Evolutionary conservation across 2,797 vertebrate species (phyloP).

Genomic region (Macroramphosus scolopax): DNA sequence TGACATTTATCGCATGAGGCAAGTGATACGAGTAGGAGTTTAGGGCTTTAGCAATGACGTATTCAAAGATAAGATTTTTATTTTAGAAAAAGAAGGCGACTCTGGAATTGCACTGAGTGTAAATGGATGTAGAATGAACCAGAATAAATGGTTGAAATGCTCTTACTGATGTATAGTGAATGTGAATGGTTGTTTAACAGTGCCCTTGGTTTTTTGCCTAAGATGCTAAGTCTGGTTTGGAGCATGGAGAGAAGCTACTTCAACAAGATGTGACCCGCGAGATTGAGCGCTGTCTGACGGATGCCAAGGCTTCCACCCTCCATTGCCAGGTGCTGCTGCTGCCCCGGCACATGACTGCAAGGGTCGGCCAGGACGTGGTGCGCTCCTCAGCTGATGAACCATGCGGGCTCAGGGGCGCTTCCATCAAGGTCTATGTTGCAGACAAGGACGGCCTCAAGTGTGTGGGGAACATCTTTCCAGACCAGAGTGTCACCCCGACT

Average conservation of each 20-base stretch:
- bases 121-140: too few species aligned
- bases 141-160: too few species aligned
- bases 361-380: conserved; percentile 68
- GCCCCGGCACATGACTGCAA: conserved; percentile 66
- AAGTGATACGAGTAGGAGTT: too few species aligned
- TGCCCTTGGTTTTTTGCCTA: too few species aligned
- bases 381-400: conserved; percentile 69
- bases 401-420: conserved; percentile 77
- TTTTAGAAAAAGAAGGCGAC: too few species aligned
- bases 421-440: conserved; percentile 71
- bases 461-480: conserved; percentile 60
- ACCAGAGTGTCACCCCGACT: conserved; percentile 70
- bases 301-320: conserved; percentile 71
- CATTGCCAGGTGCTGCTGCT: conserved; percentile 75
- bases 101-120: too few species aligned
- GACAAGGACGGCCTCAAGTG: conserved; percentile 52
- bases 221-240: too few species aligned
- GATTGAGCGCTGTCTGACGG: conserved; percentile 70
- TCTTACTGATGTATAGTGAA: too few species aligned
- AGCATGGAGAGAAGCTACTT: conserved; percentile 55
- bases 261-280: conserved; percentile 63
- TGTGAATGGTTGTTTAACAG: too few species aligned
- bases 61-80: too few species aligned
- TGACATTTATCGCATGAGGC: too few species aligned
- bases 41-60: too few species aligned